Evolutionary conservation across 1,140 invertebrate species (phyloP), one percentile per base, ranked within the genome.

Genomic region (Micrasema minimum): DNA sequence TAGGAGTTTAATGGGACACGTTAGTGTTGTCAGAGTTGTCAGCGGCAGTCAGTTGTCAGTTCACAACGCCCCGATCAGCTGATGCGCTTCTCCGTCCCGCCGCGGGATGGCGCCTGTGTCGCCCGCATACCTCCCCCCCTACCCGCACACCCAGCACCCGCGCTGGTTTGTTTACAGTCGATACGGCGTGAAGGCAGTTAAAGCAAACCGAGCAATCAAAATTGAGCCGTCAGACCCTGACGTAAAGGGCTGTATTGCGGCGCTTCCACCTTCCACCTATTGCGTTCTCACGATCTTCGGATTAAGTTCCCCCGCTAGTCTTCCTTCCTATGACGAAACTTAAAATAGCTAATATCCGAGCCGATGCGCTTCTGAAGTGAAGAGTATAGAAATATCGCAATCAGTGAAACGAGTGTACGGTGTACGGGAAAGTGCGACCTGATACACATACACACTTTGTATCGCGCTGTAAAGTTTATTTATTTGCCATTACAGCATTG

Each of bases 111-210:
- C 59, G 59, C 59, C 22, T 20, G 11, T 9, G 18, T 31, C 37
- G 9, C 1, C 22, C n/a, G 12, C 31, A 37, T n/a, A 38, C 55
- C 35, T 20, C 59, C 14, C 35, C n/a, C 57, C 22, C 35, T 20
- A 37, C 20, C 14, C 20, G n/a, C n/a, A n/a, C n/a, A n/a, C n/a
- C 6, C 22, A 6, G 16, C 61, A 2, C 12, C 43, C 26, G 26
- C 53, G 26, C 66, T 11, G 51, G 41, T 69, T 69, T 69, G 51
- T 69, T 69, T 69, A 69, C 66, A 69, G 62, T 66, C 45, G 51
- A 53, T 67, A 67, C 50, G 41, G 41, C 57, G 38, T 18, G 41
- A 26, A 26, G 37, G 20, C 65, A 23, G 22, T 53, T 55, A 55
- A 23, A 35, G 48, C 37, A 55, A 51, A 37, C 18, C 35, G 65